phyloP scores from a whole-genome alignment of 2,888 invertebrate genomes.

The Trichogramma dendrolimi region DNA sequence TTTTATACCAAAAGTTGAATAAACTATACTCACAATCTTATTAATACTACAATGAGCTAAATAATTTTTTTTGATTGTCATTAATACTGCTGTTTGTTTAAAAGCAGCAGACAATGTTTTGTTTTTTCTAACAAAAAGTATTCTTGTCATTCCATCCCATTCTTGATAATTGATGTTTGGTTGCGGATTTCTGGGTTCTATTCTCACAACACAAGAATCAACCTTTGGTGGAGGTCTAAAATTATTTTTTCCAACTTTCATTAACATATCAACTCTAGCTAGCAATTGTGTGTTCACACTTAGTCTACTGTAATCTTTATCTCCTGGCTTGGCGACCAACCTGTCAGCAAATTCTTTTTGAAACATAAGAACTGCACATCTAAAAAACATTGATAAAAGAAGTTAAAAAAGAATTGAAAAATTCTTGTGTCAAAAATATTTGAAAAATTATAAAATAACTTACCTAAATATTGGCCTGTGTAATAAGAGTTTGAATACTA shows the following conservation, averaged over 20 bases:
- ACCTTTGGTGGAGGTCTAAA: slow-evolving; percentile 99
- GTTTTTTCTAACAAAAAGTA: slow-evolving; percentile 93
- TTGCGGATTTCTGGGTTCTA: slow-evolving; percentile 96
- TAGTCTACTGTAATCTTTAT: slow-evolving; percentile 92
- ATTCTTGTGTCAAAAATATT: not conserved
- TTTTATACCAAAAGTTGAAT: too few species aligned
- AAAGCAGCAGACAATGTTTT: slow-evolving; percentile 91
- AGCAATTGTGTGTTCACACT: slow-evolving; percentile 95
- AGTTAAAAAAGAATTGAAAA: too few species aligned
- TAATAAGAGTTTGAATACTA: slow-evolving; percentile 89
- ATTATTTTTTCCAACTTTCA: slow-evolving; percentile 98
- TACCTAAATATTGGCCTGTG: slow-evolving; percentile 58
- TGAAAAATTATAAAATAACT: slow-evolving; percentile 10
- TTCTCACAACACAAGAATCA: slow-evolving; percentile 94
- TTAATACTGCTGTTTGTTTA: slow-evolving; percentile 77
- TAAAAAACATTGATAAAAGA: slow-evolving; percentile 33
- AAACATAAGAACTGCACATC: slow-evolving; percentile 98
- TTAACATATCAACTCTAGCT: slow-evolving; percentile 89
- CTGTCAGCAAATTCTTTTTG: slow-evolving; percentile 98
- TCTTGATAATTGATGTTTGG: slow-evolving; percentile 94
- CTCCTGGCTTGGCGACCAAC: slow-evolving; percentile 93
- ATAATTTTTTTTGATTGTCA: slow-evolving; percentile 87
- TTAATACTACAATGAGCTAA: slow-evolving; percentile 81
- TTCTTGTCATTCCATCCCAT: slow-evolving; percentile 96
- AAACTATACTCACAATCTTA: slow-evolving; percentile 61